Percentiles rank a stretch among this genome's conserved stretches.
Evolutionary conservation across 2,797 vertebrate genomes (phyloP).

Genomic region (Pitangus sulphuratus): DNA sequence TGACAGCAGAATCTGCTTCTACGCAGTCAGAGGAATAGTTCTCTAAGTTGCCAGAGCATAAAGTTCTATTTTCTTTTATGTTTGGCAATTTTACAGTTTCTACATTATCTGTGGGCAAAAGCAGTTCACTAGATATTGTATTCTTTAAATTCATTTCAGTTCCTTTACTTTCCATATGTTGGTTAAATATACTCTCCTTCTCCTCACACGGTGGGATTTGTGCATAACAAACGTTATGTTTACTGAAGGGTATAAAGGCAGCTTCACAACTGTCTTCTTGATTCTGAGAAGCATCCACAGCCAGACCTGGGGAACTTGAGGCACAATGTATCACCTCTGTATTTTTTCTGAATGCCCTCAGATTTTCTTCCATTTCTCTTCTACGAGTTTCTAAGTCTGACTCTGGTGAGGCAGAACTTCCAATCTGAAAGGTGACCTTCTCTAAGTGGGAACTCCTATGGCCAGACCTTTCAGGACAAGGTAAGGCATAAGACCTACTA

Average conservation of each 20-base stretch:
- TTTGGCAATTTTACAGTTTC: not conserved
- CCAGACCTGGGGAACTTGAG: not conserved
- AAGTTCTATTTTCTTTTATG: constrained; percentile 2
- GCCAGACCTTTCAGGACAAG: constrained; percentile 64
- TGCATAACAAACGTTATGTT: not conserved
- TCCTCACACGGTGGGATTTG: not conserved
- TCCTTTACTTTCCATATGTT: constrained; percentile 1
- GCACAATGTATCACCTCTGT: not conserved
- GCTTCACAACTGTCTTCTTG: not conserved
- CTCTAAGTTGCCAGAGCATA: not conserved
- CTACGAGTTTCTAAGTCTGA: constrained; percentile 77
- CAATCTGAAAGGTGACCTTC: constrained; percentile 85
- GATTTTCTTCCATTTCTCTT: constrained; percentile 64
- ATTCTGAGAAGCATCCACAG: not conserved
- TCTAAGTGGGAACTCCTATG: constrained; percentile 59
- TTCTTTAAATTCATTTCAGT: not conserved
- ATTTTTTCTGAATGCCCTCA: constrained; percentile 34
- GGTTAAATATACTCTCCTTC: not conserved
- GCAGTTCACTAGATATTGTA: not conserved
- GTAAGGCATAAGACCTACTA: constrained; percentile 47
- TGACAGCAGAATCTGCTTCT: constrained; percentile 12
- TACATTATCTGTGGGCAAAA: not conserved
- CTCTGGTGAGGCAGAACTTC: constrained; percentile 81
- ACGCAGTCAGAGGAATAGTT: not conserved
- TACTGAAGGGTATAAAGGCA: constrained; percentile 10